phyloP scores from a whole-genome alignment of 2,888 invertebrate species.

The Opisthograptis luteolata region DNA sequence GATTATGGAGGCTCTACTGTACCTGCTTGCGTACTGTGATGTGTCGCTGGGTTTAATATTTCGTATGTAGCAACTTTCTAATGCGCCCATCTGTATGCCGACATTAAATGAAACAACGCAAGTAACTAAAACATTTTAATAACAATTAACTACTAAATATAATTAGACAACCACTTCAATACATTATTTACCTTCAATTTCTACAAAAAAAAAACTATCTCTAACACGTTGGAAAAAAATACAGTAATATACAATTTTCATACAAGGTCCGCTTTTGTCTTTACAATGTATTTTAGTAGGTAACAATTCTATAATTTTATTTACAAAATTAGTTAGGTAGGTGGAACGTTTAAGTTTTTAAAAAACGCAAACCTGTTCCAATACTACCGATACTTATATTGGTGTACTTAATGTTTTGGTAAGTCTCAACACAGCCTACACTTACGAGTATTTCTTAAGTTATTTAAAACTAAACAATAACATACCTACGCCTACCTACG shows the following conservation, averaged over 20 bases:
- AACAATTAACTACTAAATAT: slow-evolving; percentile 46
- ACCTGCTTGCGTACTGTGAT: too few species aligned
- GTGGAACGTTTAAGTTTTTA: too few species aligned
- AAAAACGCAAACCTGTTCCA: not conserved
- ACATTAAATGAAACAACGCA: slow-evolving; percentile 11
- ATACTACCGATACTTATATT: not conserved
- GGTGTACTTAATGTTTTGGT: slow-evolving; percentile 1
- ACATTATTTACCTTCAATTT: too few species aligned
- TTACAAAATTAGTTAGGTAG: too few species aligned
- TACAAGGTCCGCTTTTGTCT: too few species aligned
- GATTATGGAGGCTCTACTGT: too few species aligned
- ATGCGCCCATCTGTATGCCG: slow-evolving; percentile 1
- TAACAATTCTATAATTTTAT: slow-evolving; percentile 9
- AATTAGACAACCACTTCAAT: slow-evolving; percentile 25
- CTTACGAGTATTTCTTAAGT: slow-evolving; percentile 22
- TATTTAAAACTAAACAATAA: slow-evolving; percentile 28
- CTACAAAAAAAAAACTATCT: too few species aligned
- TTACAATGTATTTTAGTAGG: slow-evolving; percentile 10
- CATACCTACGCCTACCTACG: slow-evolving; percentile 12
- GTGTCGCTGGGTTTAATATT: too few species aligned
- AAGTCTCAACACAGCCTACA: slow-evolving; percentile 17
- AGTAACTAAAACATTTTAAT: slow-evolving; percentile 50
- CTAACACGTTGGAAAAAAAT: too few species aligned
- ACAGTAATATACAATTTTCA: too few species aligned
- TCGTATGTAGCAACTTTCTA: slow-evolving; percentile 3